Percentiles rank a stretch among this genome's conserved stretches.
Evolutionary conservation across 2,797 vertebrate species (phyloP).

Genomic region (Astyanax mexicanus): DNA sequence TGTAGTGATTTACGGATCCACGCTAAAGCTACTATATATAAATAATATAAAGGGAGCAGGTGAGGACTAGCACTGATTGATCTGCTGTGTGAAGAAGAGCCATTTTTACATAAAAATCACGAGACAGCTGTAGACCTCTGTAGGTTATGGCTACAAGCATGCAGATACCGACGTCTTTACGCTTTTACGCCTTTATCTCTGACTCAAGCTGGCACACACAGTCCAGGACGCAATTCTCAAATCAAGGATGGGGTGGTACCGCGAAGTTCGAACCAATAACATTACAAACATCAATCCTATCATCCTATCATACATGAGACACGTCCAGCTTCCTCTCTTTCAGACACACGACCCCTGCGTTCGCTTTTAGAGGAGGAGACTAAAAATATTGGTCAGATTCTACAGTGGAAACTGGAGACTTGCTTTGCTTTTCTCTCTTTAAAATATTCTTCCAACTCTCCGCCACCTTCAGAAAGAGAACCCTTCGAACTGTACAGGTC

Average conservation of each 20-base stretch:
- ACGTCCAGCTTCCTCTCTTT: conserved; percentile 47
- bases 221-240: conserved; percentile 64
- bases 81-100: not conserved
- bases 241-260: conserved; percentile 68
- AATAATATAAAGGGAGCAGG: not conserved
- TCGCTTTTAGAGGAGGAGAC: not conserved
- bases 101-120: conserved; percentile 1
- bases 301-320: conserved; percentile 78
- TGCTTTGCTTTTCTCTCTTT: not conserved
- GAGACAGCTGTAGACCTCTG: not conserved
- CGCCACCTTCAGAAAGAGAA: not conserved
- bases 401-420: not conserved
- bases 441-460: not conserved
- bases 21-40: too few relatives aligned
- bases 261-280: conserved; percentile 36
- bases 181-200: too few relatives aligned
- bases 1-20: not conserved
- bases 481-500: conserved; percentile 8
- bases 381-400: not conserved
- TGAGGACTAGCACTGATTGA: not conserved
- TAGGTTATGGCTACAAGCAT: conserved; percentile 30
- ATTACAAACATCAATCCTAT: conserved; percentile 29
- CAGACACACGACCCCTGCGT: conserved; percentile 20
- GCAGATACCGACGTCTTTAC: conserved; percentile 51
- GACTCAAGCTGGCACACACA: conserved; percentile 38